These are phyloP conservation scores for Caradrina clavipalpis DNA, from an alignment of 2,888 invertebrate species.

Conservation along the genomic window DNA sequence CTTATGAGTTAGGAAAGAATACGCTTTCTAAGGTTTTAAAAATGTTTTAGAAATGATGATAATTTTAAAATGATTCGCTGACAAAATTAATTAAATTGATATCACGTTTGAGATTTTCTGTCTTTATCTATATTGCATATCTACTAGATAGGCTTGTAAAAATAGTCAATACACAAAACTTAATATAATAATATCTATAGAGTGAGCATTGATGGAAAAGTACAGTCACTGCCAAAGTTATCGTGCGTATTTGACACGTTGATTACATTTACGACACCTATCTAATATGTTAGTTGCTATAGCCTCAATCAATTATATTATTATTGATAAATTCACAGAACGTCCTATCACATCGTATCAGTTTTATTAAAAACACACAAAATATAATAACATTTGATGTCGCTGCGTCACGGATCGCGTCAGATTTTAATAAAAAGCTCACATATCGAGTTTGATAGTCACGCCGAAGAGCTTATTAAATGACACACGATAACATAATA, in stretches of 20 bases:
- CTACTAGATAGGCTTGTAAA: not conserved
- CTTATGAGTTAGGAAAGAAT: not conserved
- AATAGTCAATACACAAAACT: not conserved
- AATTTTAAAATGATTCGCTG: not conserved
- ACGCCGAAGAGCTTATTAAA: conserved; percentile 65
- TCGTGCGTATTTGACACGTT: conserved; percentile 31
- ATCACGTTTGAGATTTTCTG: not conserved
- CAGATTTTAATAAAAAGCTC: conserved; percentile 72
- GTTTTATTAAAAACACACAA: conserved; percentile 67
- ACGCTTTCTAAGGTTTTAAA: not conserved
- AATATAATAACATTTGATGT: conserved; percentile 66
- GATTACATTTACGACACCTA: conserved; percentile 52
- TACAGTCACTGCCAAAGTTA: conserved; percentile 37
- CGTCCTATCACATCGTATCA: conserved; percentile 56
- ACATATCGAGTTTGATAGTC: conserved; percentile 58
- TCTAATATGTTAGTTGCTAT: conserved; percentile 43
- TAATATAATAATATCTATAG: not conserved
- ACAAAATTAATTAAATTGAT: not conserved
- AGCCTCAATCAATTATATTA: conserved; percentile 61
- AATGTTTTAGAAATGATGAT: no score
- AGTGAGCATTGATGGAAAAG: conserved; percentile 15
- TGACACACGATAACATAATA: conserved; percentile 67
- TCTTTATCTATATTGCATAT: not conserved
- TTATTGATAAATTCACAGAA: conserved; percentile 59
- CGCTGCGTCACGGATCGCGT: conserved; percentile 63